A percentile compares a stretch with the other conserved stretches of the same genome.
Conservation (phyloP, 2,113 vertebrate genomes). For the Calyptommatus sinebrachiatus region DNA sequence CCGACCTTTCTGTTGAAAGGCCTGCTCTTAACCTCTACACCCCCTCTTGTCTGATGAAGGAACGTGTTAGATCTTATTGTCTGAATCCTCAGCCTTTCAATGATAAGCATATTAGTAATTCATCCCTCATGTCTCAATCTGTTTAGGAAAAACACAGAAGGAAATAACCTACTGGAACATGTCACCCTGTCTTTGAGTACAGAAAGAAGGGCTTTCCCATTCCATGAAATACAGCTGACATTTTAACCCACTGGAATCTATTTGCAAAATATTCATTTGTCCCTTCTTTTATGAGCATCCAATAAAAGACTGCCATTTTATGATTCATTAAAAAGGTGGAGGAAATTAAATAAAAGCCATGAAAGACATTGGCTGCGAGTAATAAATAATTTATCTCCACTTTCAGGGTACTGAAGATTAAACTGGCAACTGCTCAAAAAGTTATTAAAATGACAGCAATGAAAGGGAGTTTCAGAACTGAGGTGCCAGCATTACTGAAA, state of each 20-base stretch:
- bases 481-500: conserved; percentile 44
- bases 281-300: conserved; percentile 61
- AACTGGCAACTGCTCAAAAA: conserved; percentile 73
- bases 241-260: conserved; percentile 64
- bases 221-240: conserved; percentile 65
- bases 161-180: conserved; percentile 32
- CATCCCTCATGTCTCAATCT: background rate
- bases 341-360: conserved; percentile 74
- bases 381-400: conserved; percentile 77
- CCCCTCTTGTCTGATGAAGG: too few species aligned
- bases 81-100: too few species aligned
- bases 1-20: too few species aligned
- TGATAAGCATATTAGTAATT: too few species aligned
- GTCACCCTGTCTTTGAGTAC: conserved; percentile 31
- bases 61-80: too few species aligned
- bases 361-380: conserved; percentile 71
- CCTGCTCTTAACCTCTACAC: too few species aligned
- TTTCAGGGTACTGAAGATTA: conserved; percentile 73
- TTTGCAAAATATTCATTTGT: conserved; percentile 70
- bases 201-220: conserved; percentile 42
- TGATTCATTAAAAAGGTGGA: conserved; percentile 66
- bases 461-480: conserved; percentile 61
- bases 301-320: conserved; percentile 72
- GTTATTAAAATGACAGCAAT: conserved; percentile 71
- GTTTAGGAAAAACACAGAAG: conserved; percentile 13